Evolutionary conservation across 2,113 vertebrate genomes (phyloP), one percentile per base, ranked within the genome.

Genomic region (Siphamia tubifer): DNA sequence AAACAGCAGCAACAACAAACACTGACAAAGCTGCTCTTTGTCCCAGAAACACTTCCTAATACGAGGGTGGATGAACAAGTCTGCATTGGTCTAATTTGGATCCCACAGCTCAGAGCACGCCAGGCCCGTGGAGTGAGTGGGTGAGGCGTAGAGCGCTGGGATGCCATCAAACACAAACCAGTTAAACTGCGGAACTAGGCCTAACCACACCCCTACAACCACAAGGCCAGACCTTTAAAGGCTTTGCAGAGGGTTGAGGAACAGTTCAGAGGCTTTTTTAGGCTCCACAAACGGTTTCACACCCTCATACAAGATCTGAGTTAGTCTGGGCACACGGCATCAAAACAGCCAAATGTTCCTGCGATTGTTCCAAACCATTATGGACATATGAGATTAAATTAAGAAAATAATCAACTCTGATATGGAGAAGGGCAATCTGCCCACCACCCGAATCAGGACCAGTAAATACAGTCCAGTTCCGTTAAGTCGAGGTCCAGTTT

Each of bases 141-240:
- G 87, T 24, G 63, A 81, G 68, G 56, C 58, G 19, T 60, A 80
- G 74, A 74, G 67, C 61, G 42, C 42, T 25, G 43, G 42, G 44
- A 83, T 77, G 76, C n/a, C n/a, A n/a, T n/a, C n/a, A 84, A 84
- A 83, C 79, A 56, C 48, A 52, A 77, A 70, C 49, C 74, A 72
- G 80, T 72, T 74, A 53, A 90, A 87, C 55, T 51, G 53, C 62
- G 71, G 44, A 85, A 81, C 81, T 71, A 23, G 56, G 42, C 61
- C 48, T 52, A 63, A 70, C 88, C 91, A 83, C 85, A 75, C 83
- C 88, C 87, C 62, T 68, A 4, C 60, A 74, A 15, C 82, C 78
- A 82, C 62, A 83, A 39, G 57, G 65, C 44, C 25, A 63, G 52
- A 42, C 42, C 58, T 81, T 81, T 45, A 17, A 65, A 62, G 36